Base-by-base conservation (phyloP, 2,113 vertebrate species). In the Syngnathoides biaculeatus region DNA sequence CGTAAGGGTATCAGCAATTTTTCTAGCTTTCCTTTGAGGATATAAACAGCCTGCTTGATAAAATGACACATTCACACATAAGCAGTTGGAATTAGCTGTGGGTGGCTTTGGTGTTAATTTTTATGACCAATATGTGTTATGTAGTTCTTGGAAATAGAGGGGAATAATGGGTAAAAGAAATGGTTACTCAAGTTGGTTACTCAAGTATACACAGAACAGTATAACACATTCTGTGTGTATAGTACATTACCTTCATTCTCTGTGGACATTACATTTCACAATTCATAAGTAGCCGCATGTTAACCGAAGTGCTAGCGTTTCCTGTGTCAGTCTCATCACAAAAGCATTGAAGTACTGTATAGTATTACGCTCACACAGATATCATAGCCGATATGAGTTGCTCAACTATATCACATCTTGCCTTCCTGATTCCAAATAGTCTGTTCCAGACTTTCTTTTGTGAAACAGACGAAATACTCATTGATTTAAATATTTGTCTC, bases 271-370 rank as follows among this genome's bases (percentile, higher is more conserved):
- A 57, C 65, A 62, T 62, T 62, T 62, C 65, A 81, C 80, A 84
- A 87, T 79, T 84, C 84, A 88, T 81, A 55, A 72, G 61, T 20
- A 15, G 67, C 73, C 72, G 77, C 82, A 78, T 84, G 79, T 77
- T 72, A 67, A 72, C 71, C 67, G 50, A 70, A 88, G 88, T 89
- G 86, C 88, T 89, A 87, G 88, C 77, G 81, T 87, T 90, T 88
- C 86, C 87, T 84, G 84, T 83, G 48, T 75, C 74, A 73, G 76
- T 72, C 74, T 89, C 74, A 75, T 79, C 35, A 57, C 26, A 59
- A 73, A 55, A 68, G 61, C 55, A 57, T 47, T 15, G 8, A 15
- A 22, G 20, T n/a, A n/a, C n/a, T n/a, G n/a, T n/a, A n/a, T n/a
- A n/a, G n/a, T 22, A 2, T 52, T 52, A 35, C 6, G 30, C 30